Evolutionary conservation across 30 jellyfish, hydroid and myxozoan species (phyloP).

Genomic region (Catostylus mosaicus): DNA sequence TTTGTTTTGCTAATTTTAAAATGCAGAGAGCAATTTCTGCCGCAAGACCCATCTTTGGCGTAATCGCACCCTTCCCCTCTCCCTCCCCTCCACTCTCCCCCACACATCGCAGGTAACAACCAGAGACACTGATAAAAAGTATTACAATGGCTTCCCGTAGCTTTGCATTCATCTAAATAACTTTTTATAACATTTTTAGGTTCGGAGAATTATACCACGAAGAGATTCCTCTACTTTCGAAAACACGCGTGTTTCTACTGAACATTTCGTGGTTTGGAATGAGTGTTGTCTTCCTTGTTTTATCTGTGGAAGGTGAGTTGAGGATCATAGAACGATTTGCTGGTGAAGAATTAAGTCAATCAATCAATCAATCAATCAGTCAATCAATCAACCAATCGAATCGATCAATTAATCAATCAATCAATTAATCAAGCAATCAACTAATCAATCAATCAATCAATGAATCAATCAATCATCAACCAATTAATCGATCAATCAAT

Average conservation of each 20-base stretch:
- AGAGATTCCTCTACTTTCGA: conserved; percentile 77
- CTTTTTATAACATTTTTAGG: conserved; percentile 32
- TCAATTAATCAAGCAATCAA: neutral
- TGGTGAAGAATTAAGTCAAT: too few species aligned
- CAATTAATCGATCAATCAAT: too few species aligned
- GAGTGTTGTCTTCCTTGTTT: conserved; percentile 93
- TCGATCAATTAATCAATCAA: neutral
- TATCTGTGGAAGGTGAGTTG: conserved; percentile 94
- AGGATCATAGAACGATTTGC: too few species aligned
- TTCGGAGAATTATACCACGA: conserved; percentile 68
- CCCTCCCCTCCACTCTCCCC: neutral
- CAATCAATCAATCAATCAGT: neutral
- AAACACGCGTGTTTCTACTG: conserved; percentile 81
- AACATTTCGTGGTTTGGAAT: conserved; percentile 97
- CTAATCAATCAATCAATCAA: neutral
- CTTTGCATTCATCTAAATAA: too few species aligned
- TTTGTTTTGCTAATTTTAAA: too few species aligned
- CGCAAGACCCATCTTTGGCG: too few species aligned
- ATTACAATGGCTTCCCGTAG: too few species aligned
- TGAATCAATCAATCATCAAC: too few species aligned
- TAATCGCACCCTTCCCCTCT: too few species aligned
- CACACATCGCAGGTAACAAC: neutral
- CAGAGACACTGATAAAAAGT: too few species aligned
- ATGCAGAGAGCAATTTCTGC: too few species aligned
- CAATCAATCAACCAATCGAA: neutral